These are phyloP conservation scores for Pelosia muscerda DNA, from an alignment of 2,888 invertebrate species.

Conservation along the genomic window DNA sequence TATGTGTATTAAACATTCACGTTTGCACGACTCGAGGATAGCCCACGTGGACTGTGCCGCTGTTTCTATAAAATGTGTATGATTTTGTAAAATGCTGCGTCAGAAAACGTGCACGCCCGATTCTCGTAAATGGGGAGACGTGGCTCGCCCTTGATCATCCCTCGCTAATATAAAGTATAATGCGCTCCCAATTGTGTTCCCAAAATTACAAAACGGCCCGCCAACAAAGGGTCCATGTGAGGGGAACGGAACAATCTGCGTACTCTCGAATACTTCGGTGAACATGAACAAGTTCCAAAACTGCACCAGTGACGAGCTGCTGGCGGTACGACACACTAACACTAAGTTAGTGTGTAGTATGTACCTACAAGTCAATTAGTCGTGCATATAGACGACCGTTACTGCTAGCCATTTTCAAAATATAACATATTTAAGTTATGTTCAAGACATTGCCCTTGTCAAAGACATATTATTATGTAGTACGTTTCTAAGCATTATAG, in stretches of 20 bases:
- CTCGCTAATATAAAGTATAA: slow-evolving; percentile 18
- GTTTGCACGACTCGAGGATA: slow-evolving; percentile 17
- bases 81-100: slow-evolving; percentile 10
- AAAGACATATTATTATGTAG: no score
- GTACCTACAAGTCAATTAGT: slow-evolving; percentile 26
- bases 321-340: not conserved
- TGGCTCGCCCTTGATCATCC: slow-evolving; percentile 34
- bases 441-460: no score
- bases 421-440: no score
- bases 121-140: slow-evolving; percentile 13
- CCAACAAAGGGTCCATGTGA: slow-evolving; percentile 10
- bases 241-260: slow-evolving; percentile 13
- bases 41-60: not conserved
- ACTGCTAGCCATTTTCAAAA: no score
- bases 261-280: slow-evolving; percentile 17
- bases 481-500: not conserved
- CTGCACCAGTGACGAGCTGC: not conserved
- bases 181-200: slow-evolving; percentile 22
- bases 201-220: slow-evolving; percentile 19
- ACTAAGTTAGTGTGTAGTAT: slow-evolving; percentile 31
- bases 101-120: not conserved
- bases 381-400: slow-evolving; percentile 27
- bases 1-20: slow-evolving; percentile 52
- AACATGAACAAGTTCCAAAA: slow-evolving; percentile 14
- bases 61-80: slow-evolving; percentile 14